These are phyloP conservation scores for Tetraneura akinire DNA, from an alignment of 1,140 invertebrate genomes.

Conservation along the genomic window DNA sequence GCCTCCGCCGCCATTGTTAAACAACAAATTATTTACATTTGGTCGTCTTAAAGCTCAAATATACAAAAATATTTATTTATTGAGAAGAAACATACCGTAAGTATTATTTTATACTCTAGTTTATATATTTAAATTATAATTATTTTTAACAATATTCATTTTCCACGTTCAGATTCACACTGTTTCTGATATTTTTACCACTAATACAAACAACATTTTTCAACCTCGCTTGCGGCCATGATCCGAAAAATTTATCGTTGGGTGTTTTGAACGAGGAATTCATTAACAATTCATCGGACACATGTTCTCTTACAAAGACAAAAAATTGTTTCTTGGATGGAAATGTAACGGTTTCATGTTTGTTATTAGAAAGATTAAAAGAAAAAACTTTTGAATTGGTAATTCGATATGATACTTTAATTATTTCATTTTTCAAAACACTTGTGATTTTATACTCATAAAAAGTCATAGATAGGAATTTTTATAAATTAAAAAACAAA, in stretches of 20 bases:
- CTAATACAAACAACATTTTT: constrained; percentile 53
- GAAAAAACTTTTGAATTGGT: constrained; percentile 49
- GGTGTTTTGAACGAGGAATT: constrained; percentile 53
- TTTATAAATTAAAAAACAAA: too few relatives aligned
- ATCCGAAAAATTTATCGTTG: constrained; percentile 51
- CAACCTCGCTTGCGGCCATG: constrained; percentile 53
- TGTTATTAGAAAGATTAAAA: constrained; percentile 52
- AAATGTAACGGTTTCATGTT: constrained; percentile 52
- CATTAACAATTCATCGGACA: neutral
- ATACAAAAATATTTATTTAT: constrained; percentile 55
- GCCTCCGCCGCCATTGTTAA: constrained; percentile 48
- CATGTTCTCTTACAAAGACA: neutral
- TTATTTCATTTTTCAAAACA: too few relatives aligned
- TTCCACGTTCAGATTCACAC: constrained; percentile 47
- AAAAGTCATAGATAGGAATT: too few relatives aligned
- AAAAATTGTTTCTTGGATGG: constrained; percentile 49
- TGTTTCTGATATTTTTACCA: constrained; percentile 53
- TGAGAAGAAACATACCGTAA: constrained; percentile 48
- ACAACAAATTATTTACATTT: constrained; percentile 42
- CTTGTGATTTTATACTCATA: too few relatives aligned
- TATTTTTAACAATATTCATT: neutral
- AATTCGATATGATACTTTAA: neutral
- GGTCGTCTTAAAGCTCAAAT: constrained; percentile 56
- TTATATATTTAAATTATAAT: too few relatives aligned
- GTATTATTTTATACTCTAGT: constrained; percentile 11